Conservation (phyloP, 2,797 vertebrate species). For the Myotis daubentonii region DNA sequence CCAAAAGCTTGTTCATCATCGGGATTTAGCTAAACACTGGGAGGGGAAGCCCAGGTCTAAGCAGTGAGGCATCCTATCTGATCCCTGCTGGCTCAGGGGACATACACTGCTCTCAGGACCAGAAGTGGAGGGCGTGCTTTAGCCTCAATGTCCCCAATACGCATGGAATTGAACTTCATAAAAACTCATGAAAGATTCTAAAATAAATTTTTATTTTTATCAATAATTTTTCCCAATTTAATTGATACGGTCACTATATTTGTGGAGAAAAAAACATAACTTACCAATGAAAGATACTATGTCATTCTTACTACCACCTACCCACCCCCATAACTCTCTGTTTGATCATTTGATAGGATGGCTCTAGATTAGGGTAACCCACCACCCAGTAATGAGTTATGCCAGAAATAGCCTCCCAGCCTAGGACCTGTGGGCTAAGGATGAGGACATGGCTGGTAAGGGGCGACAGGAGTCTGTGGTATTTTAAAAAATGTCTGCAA, state of each 20-base stretch:
- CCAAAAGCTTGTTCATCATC: not conserved
- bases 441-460: not conserved
- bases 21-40: not conserved
- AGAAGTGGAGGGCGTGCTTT: not conserved
- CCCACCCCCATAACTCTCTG: not conserved
- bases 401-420: not conserved
- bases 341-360: not conserved
- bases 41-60: no score
- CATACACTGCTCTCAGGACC: no score
- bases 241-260: not conserved
- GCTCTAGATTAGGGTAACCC: not conserved
- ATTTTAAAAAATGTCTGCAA: not conserved
- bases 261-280: not conserved
- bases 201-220: constrained; percentile 1
- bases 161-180: not conserved
- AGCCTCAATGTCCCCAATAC: not conserved
- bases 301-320: not conserved
- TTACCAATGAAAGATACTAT: not conserved
- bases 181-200: not conserved
- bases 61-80: not conserved
- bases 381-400: not conserved
- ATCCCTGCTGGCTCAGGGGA: not conserved
- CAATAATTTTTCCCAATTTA: not conserved
- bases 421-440: not conserved
- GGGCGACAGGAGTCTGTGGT: not conserved